phyloP scores from a whole-genome alignment of 2,888 invertebrate genomes.

The Panopea generosa region DNA sequence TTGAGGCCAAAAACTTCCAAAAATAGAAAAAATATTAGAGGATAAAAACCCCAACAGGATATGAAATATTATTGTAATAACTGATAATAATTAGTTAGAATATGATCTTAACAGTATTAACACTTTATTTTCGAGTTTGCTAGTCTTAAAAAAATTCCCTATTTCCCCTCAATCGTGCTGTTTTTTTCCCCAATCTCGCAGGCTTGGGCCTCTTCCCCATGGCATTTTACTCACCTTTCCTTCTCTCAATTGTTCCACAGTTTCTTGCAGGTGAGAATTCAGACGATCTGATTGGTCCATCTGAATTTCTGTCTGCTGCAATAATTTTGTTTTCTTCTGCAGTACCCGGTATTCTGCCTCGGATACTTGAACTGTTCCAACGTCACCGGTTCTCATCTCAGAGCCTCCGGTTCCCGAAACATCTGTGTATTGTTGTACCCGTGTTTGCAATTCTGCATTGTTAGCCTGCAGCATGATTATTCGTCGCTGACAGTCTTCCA shows the following conservation, averaged over 20 bases:
- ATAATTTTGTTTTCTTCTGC: constrained; percentile 62
- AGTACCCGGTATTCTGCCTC: constrained; percentile 65
- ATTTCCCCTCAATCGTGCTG: no score
- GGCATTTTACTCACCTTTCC: no score
- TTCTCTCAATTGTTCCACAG: constrained; percentile 70
- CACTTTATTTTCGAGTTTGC: no score
- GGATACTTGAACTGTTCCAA: constrained; percentile 46
- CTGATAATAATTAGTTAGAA: no score
- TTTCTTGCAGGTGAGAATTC: constrained; percentile 73
- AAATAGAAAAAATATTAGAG: no score
- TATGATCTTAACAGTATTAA: no score
- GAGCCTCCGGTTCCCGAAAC: constrained; percentile 42
- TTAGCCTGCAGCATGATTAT: constrained; percentile 73
- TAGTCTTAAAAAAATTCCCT: no score
- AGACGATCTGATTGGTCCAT: constrained; percentile 71
- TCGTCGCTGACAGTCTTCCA: constrained; percentile 77
- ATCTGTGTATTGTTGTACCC: constrained; percentile 55
- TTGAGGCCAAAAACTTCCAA: no score
- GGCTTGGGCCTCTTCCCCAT: no score
- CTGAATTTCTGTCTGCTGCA: constrained; percentile 73
- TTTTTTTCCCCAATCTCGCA: no score
- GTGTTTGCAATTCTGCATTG: constrained; percentile 68
- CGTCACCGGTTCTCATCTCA: constrained; percentile 15
- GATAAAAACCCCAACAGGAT: no score
- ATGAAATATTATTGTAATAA: no score